These are phyloP conservation scores for Pinna nobilis DNA, from an alignment of 1,140 invertebrate species.

Conservation along the genomic window DNA sequence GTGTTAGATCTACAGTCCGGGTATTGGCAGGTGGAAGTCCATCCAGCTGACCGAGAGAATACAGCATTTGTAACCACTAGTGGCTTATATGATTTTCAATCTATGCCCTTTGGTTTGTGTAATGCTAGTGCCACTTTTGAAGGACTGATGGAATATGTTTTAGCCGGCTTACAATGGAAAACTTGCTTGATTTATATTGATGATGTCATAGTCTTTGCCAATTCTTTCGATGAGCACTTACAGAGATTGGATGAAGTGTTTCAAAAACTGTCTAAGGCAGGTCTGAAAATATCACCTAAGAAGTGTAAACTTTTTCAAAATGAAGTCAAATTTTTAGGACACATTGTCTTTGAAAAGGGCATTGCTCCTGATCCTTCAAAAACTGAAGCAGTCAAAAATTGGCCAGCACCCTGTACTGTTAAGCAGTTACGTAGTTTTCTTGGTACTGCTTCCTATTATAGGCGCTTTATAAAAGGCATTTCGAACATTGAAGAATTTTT, in stretches of 20 bases:
- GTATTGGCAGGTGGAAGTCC: conserved; percentile 71
- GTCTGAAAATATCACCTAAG: conserved; percentile 43
- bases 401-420: conserved; percentile 58
- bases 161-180: conserved; percentile 21
- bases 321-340: conserved; percentile 45
- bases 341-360: conserved; percentile 29
- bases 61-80: conserved; percentile 54
- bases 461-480: conserved; percentile 39
- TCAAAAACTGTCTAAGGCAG: conserved; percentile 26
- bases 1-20: conserved; percentile 71
- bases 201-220: conserved; percentile 41
- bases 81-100: conserved; percentile 11
- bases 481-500: conserved; percentile 19
- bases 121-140: conserved; percentile 9
- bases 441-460: conserved; percentile 37
- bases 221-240: conserved; percentile 35
- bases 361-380: conserved; percentile 29
- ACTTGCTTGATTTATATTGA: conserved; percentile 40
- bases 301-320: conserved; percentile 50
- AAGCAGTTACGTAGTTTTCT: conserved; percentile 61
- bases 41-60: conserved; percentile 61
- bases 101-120: conserved; percentile 11
- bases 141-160: conserved; percentile 16
- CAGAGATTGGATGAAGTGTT: conserved; percentile 46
- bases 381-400: conserved; percentile 49